Evolutionary conservation across 2,797 vertebrate genomes (phyloP).

Genomic region (Saxicola maurus): DNA sequence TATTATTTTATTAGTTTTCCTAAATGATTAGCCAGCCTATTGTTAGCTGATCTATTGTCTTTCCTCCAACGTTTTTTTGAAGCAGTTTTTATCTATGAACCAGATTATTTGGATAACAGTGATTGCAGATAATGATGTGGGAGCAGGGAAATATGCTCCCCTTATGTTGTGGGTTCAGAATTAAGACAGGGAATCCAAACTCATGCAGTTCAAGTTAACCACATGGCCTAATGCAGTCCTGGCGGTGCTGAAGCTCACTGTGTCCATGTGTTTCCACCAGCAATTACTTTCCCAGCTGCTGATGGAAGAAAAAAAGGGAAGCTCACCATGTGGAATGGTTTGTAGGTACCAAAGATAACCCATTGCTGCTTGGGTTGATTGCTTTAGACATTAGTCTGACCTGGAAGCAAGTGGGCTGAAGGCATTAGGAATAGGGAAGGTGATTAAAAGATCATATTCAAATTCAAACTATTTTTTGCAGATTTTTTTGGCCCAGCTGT

Average conservation of each 20-base stretch:
- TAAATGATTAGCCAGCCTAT: slow-evolving; percentile 21
- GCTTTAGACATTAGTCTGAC: slow-evolving; percentile 7
- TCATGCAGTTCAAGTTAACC: slow-evolving; percentile 41
- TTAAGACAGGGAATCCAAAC: slow-evolving; percentile 41
- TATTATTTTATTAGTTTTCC: slow-evolving; percentile 45
- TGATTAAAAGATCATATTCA: neutral
- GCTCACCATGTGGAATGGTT: neutral
- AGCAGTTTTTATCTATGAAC: slow-evolving; percentile 39
- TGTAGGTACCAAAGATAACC: slow-evolving; percentile 13
- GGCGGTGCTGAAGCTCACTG: neutral
- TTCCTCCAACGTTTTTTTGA: neutral
- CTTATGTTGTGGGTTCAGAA: slow-evolving; percentile 52
- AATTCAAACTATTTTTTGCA: neutral
- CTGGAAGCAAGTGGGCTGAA: neutral
- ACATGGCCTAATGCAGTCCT: slow-evolving; percentile 31
- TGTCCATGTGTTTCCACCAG: slow-evolving; percentile 21
- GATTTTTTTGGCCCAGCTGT: neutral
- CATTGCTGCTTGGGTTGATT: neutral
- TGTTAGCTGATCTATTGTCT: slow-evolving; percentile 48
- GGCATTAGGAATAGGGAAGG: neutral
- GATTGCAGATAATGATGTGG: slow-evolving; percentile 58
- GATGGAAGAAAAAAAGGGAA: neutral
- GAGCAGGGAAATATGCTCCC: slow-evolving; percentile 39
- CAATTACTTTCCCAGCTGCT: slow-evolving; percentile 50
- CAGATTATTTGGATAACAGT: slow-evolving; percentile 58